phyloP scores from a whole-genome alignment of 2,797 vertebrate genomes.

The Gorsachius magnificus region DNA sequence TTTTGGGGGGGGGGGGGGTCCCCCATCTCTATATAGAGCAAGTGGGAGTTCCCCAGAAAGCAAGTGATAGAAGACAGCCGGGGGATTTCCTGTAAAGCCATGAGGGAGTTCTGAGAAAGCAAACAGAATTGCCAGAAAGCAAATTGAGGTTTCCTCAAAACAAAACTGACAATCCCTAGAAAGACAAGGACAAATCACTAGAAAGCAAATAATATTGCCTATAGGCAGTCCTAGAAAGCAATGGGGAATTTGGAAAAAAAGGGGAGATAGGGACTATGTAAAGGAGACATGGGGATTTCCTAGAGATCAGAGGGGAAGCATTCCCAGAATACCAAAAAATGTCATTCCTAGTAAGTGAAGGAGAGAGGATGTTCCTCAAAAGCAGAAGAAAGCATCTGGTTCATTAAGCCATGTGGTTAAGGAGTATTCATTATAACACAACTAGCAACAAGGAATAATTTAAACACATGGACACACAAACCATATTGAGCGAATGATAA shows the following conservation, averaged over 20 bases:
- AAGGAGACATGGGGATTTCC: background rate
- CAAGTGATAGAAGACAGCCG: background rate
- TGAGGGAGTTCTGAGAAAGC: background rate
- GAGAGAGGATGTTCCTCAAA: background rate
- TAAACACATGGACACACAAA: background rate
- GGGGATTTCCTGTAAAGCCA: background rate
- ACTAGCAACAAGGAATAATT: background rate
- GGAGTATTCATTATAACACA: background rate
- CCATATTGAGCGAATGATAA: background rate
- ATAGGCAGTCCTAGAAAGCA: background rate
- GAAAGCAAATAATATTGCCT: background rate
- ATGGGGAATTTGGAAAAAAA: background rate
- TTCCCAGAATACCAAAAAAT: background rate
- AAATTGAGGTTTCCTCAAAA: background rate
- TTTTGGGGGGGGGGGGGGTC: too few relatives aligned
- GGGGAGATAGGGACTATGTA: background rate
- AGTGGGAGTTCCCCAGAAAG: background rate
- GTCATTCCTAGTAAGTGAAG: background rate
- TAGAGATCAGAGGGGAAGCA: background rate
- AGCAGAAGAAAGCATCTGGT: background rate
- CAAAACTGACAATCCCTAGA: background rate
- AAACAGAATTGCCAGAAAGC: background rate
- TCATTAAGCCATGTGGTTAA: background rate
- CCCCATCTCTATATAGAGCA: background rate
- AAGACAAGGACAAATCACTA: background rate